Evolutionary conservation across 2,113 vertebrate genomes (phyloP).

Genomic region (Butorides virescens): DNA sequence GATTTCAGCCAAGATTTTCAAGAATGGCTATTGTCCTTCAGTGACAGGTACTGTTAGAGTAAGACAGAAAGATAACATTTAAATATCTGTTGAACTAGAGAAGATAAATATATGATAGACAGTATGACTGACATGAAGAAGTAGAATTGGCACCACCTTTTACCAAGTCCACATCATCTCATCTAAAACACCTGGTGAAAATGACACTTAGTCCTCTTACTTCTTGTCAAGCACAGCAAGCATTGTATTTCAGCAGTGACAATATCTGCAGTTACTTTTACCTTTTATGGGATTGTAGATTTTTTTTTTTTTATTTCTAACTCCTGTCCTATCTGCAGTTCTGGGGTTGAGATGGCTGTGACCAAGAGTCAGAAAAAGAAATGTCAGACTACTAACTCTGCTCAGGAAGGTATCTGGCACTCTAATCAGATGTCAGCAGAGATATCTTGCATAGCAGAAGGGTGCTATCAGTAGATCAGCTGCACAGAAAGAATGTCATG

Average conservation of each 20-base stretch:
- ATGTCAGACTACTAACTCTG: conserved; percentile 14
- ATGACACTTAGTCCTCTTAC: background rate
- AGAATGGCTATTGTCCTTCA: background rate
- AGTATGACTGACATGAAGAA: background rate
- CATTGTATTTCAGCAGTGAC: background rate
- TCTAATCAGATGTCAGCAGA: conserved; percentile 24
- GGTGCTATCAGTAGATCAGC: background rate
- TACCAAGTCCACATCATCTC: background rate
- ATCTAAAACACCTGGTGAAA: background rate
- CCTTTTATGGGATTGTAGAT: background rate
- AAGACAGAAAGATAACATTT: background rate
- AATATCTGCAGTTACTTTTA: background rate
- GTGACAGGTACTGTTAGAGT: background rate
- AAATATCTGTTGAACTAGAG: background rate
- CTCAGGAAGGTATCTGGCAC: background rate
- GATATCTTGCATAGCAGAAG: conserved; percentile 37
- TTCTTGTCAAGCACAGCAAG: background rate
- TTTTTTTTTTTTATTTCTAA: background rate
- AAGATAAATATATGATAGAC: background rate
- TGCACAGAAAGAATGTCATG: background rate
- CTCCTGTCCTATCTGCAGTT: background rate
- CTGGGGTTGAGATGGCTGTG: background rate
- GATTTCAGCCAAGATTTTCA: background rate
- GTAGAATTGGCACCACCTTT: background rate
- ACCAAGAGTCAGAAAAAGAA: conserved; percentile 22